Evolutionary conservation across 1,140 invertebrate genomes (phyloP), one percentile per base, ranked within the genome.

Genomic region (Nasonia vitripennis): DNA sequence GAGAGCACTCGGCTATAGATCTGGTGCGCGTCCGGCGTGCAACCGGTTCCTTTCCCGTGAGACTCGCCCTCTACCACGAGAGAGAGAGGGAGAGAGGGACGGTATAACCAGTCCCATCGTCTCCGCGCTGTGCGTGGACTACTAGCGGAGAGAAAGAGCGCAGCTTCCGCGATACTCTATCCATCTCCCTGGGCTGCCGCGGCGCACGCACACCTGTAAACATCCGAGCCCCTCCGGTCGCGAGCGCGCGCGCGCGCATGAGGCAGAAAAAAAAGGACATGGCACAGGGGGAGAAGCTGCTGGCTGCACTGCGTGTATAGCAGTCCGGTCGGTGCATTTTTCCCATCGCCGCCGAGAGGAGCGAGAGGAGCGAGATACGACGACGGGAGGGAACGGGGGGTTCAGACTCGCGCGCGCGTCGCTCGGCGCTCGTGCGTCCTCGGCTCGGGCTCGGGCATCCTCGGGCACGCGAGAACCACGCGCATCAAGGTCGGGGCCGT

Each of bases 381-480:
- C 4, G 17, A 12, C 27, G 27, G 27, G 48, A 51, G 48, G 14
- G 48, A 51, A 51, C 10, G 48, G 48, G 12, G 12, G 51, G 41
- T 9, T 10, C 17, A 34, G 27, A 23, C 48, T 4, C 20, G 71
- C 17, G 27, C 37, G 37, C 62, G 75, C 75, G 51, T 62, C 55
- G 67, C 74, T 17, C 23, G 84, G 68, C 27, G 83, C 88, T 93
- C 92, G 92, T 82, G 34, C 62, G 37, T 31, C n/a, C 85, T 89
- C 93, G 92, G 77, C 34, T 20, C 23, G 4, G 6, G 37, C 41
- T 93, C 92, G 92, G 89, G 14, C 23, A 41, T n/a, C 20, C 85
- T 93, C 93, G 93, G 93, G 93, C 93, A 93, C 93, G 93, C 93
- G 93, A 93, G 92, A 92, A 91, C 92, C 93, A 93, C 93, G 93